These are phyloP conservation scores for Penaeus monodon DNA, from an alignment of 2,888 invertebrate genomes.

Conservation along the genomic window DNA sequence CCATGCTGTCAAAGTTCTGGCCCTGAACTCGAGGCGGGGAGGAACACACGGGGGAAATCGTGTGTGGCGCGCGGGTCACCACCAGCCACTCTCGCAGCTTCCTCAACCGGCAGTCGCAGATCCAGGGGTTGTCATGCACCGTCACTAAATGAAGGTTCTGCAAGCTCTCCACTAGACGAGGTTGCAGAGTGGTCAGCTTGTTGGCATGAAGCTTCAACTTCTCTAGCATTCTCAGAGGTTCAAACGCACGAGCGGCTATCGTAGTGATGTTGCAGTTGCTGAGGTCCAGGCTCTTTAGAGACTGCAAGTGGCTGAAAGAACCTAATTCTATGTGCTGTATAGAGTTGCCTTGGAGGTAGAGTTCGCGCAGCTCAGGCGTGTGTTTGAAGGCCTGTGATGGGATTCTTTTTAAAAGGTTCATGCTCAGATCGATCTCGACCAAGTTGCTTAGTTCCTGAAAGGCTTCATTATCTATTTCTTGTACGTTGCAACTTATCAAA, in stretches of 20 bases:
- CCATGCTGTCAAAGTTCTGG: conserved; percentile 81
- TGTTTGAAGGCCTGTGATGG: conserved; percentile 84
- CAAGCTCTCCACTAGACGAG: conserved; percentile 50
- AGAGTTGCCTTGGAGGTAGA: conserved; percentile 85
- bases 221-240: conserved; percentile 78
- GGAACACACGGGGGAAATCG: conserved; percentile 83
- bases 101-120: conserved; percentile 86
- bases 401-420: conserved; percentile 82
- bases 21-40: conserved; percentile 69
- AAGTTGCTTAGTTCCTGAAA: conserved; percentile 89
- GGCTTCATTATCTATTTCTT: conserved; percentile 86
- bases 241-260: conserved; percentile 77
- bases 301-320: conserved; percentile 79
- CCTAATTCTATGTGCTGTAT: conserved; percentile 73
- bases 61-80: conserved; percentile 77
- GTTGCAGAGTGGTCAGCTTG: conserved; percentile 78
- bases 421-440: conserved; percentile 88
- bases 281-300: conserved; percentile 82
- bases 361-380: conserved; percentile 85
- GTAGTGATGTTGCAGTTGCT: conserved; percentile 66
- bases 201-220: conserved; percentile 88
- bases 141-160: conserved; percentile 80
- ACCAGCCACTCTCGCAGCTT: conserved; percentile 86
- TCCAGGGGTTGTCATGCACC: conserved; percentile 89
- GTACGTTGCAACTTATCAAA: conserved; percentile 85